phyloP scores from a whole-genome alignment of 1,140 invertebrate genomes.

The Zaprionus davidi region DNA sequence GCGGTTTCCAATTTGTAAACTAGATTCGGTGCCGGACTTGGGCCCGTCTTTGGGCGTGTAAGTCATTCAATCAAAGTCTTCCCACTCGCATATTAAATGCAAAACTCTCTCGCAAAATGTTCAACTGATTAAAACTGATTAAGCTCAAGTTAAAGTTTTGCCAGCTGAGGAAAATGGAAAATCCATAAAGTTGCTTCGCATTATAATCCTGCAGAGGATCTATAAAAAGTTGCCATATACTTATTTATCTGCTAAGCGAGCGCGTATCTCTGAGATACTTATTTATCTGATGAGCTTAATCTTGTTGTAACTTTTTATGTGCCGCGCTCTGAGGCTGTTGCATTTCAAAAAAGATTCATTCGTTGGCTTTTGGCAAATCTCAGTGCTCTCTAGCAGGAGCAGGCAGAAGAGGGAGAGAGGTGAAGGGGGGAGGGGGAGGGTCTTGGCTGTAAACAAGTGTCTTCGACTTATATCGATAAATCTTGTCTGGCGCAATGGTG shows the following conservation, averaged over 20 bases:
- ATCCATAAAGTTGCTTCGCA: not conserved
- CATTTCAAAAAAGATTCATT: constrained; percentile 31
- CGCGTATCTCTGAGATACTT: constrained; percentile 13
- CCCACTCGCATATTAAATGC: constrained; percentile 8
- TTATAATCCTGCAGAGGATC: not conserved
- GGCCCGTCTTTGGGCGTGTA: constrained; percentile 43
- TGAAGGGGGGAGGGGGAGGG: not conserved
- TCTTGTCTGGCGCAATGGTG: constrained; percentile 44
- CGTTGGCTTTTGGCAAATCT: constrained; percentile 30
- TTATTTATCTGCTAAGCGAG: not conserved
- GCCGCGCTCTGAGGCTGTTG: constrained; percentile 10
- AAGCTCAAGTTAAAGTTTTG: not conserved
- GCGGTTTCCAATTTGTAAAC: constrained; percentile 72
- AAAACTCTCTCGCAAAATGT: not conserved
- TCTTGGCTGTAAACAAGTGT: constrained; percentile 42
- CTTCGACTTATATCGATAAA: constrained; percentile 53
- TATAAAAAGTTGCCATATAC: not conserved
- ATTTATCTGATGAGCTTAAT: constrained; percentile 42
- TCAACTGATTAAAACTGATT: not conserved
- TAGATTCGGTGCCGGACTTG: constrained; percentile 52
- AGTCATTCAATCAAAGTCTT: constrained; percentile 65
- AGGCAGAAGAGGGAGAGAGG: not conserved
- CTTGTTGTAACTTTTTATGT: constrained; percentile 35
- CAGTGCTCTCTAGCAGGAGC: not conserved
- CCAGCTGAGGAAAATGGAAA: not conserved